Base-by-base conservation (phyloP, 2,888 invertebrate genomes). In the Dilophus febrilis region DNA sequence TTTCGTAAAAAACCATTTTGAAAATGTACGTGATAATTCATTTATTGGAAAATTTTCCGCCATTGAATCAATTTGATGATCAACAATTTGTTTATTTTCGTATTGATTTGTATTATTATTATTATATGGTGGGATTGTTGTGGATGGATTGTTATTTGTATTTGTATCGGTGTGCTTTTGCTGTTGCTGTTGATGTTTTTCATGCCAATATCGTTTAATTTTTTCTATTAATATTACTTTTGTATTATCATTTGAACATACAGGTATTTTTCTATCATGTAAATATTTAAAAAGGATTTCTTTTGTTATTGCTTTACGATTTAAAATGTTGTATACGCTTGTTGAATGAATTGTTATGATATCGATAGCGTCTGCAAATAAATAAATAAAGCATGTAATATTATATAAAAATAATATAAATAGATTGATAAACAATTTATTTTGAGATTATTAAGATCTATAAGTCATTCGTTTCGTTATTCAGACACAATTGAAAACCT, bases 1-100 rank as follows among this genome's bases (percentile, higher is more conserved):
- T 49, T 58, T 49, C 39, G 54, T 50, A 43, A 69, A 75, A 52
- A 70, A 74, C 74, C 74, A 75, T 42, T 65, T 60, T 1, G 64
- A 49, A 53, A 74, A 74, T 46, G 70, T 60, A n/a, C 61, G 50
- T 1, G 72, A 70, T 48, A 74, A 53, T 27, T 60, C 45, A 47
- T 65, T 54, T 33, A 69, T 58, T 22, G 59, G 57, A 45, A 53
- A 53, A 3, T 42, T 34, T 16, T 44, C 44, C 35, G 38, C n/a
- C n/a, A n/a, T n/a, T n/a, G n/a, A n/a, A n/a, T n/a, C n/a, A n/a
- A n/a, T n/a, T n/a, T n/a, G 27, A 32, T 35, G 22, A 18, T 48
- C 45, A 33, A 44, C 7, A 38, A 26, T 17, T 19, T 2, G 12
- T 39, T 13, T n/a, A 16, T 34, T 33, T 3, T 40, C 11, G 18